A percentile compares a stretch with the other conserved stretches of the same genome.
These are phyloP conservation scores for Rhegmatorhina hoffmannsi DNA, from an alignment of 2,113 vertebrate genomes.

Conservation along the genomic window DNA sequence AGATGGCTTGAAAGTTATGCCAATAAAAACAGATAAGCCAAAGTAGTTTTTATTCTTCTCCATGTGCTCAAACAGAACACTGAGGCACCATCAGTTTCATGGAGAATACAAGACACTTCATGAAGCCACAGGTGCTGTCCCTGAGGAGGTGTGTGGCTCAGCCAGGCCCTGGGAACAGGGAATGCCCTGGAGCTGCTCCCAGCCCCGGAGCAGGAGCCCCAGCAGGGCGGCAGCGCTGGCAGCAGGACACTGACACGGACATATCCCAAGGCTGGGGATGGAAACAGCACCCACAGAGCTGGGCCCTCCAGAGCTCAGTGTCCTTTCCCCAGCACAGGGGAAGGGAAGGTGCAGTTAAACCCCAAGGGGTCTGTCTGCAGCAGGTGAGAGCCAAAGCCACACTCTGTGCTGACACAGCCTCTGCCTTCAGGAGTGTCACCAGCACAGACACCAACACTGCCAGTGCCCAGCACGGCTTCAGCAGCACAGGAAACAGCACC, in stretches of 20 bases:
- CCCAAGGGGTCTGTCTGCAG: neutral
- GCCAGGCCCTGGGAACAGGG: fast-evolving
- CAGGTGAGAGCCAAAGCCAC: neutral
- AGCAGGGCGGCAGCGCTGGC: neutral
- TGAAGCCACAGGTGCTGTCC: neutral
- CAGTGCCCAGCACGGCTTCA: neutral
- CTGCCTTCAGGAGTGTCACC: neutral
- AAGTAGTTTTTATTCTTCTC: neutral
- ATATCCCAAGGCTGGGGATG: neutral
- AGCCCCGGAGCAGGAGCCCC: neutral
- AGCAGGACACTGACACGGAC: no score
- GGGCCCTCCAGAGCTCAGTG: neutral
- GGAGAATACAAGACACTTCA: neutral
- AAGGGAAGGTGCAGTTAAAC: neutral
- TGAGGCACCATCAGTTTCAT: neutral
- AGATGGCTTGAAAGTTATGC: neutral
- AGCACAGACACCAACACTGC: neutral
- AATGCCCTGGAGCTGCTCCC: fast-evolving
- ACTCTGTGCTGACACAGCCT: neutral
- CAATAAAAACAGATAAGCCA: neutral
- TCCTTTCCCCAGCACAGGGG: neutral
- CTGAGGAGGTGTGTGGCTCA: neutral
- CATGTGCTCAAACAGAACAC: neutral
- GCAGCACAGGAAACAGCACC: neutral
- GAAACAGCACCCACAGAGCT: neutral